Evolutionary conservation across 2,113 vertebrate genomes (phyloP).

Genomic region (Alligator mississippiensis): DNA sequence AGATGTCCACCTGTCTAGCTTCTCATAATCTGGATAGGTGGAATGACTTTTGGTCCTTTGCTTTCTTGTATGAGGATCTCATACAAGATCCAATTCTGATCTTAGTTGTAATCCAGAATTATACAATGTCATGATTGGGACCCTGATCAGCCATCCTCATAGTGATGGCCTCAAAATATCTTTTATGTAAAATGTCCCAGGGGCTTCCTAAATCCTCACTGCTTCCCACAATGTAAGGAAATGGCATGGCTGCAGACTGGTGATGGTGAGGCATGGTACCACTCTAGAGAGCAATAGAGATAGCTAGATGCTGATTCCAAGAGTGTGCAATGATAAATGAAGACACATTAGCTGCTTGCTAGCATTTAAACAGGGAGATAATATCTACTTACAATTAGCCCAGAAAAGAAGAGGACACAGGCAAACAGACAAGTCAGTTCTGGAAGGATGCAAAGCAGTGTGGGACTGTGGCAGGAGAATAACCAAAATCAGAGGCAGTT

Average conservation of each 20-base stretch:
- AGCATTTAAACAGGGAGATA: background rate
- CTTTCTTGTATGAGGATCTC: background rate
- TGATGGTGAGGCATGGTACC: background rate
- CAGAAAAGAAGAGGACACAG: background rate
- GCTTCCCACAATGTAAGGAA: background rate
- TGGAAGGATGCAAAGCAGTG: background rate
- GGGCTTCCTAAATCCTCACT: background rate
- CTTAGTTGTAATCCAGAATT: background rate
- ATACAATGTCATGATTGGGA: background rate
- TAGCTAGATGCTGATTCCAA: too few species aligned
- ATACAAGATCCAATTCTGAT: background rate
- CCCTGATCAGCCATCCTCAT: background rate
- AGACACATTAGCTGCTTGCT: background rate
- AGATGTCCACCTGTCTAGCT: background rate
- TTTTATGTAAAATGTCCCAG: background rate
- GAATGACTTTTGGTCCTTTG: background rate
- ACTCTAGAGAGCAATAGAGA: too few species aligned
- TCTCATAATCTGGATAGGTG: fast-evolving
- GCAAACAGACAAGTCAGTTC: background rate
- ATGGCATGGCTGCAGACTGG: background rate
- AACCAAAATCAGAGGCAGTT: fast-evolving
- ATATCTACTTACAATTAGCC: background rate
- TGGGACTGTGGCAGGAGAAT: background rate
- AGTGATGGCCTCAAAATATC: background rate
- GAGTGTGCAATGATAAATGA: fast-evolving